Base-by-base conservation (phyloP, 2,113 vertebrate genomes). In the Megaleporinus macrocephalus region DNA sequence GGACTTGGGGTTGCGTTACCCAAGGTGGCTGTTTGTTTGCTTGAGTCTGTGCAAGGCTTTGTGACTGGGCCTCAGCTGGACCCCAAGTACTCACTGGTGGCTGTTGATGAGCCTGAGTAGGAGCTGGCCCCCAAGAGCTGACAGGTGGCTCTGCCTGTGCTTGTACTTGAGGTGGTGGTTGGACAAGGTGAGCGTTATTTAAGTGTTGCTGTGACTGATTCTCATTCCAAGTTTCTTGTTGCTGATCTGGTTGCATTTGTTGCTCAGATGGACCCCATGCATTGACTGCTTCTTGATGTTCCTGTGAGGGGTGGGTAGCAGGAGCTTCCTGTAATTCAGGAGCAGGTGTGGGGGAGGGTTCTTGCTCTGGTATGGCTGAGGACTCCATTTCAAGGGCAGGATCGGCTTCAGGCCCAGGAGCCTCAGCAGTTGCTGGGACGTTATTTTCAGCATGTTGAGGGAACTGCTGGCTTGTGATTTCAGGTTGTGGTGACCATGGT, bases 401-500 rank as follows among this genome's bases (percentile, higher is more conserved):
- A 87, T 71, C 90, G 86, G 65, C 70, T n/a, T 88, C 87, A 74
- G 69, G 86, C 91, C 79, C 92, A 91, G 93, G 91, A 82, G 95
- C 92, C 62, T 88, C 83, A 77, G 89, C 85, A 2, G 93, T 90
- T 88, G 93, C 89, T 76, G 92, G 91, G 4, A 93, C 87, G 65
- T 92, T 94, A 88, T 90, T 95, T 87, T 95, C 93, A 66, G 90
- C 86, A 81, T 93, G 92, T 83, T 96, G 95, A 79, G 92, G 90
- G 70, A 95, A 93, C 78, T 93, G 89, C 85, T 95, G 95, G 86
- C 91, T 89, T 85, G 89, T 66, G 74, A 85, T 76, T 6, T 87
- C 90, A 70, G 85, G 90, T 84, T 94, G 92, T 36, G 95, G 91
- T 15, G 96, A 93, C 96, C 97, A 98, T 61, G 95, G 94, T 3